Percentiles rank a stretch among this genome's conserved stretches.
phyloP scores from a whole-genome alignment of 2,113 vertebrate species.

The Nycticryphes semicollaris region DNA sequence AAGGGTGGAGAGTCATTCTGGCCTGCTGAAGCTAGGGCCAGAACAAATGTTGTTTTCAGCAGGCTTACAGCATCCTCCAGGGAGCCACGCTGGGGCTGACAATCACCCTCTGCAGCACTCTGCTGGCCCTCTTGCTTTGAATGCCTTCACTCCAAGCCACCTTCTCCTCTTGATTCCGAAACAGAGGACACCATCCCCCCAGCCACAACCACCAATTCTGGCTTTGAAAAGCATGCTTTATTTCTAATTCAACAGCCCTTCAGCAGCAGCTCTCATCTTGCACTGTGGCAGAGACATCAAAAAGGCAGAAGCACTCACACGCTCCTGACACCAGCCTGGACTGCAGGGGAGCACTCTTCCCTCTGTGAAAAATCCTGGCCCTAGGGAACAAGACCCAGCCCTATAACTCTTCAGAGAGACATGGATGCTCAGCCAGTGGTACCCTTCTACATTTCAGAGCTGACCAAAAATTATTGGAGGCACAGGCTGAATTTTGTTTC shows the following conservation, averaged over 20 bases:
- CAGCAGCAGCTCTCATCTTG: not conserved
- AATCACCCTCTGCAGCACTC: not conserved
- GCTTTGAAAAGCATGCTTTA: not conserved
- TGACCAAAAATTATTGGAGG: not conserved
- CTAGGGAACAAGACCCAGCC: not conserved
- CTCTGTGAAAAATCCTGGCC: not conserved
- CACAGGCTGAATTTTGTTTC: not conserved
- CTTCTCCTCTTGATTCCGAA: not conserved
- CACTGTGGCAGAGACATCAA: not conserved
- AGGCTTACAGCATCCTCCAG: rapidly evolving
- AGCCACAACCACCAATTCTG: not conserved
- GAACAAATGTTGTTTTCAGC: not conserved
- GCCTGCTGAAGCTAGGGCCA: not conserved
- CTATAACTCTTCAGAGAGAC: not conserved
- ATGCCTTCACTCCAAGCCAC: rapidly evolving
- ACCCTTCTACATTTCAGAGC: not conserved
- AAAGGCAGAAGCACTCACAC: not conserved
- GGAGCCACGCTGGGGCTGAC: not conserved
- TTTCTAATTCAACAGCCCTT: not conserved
- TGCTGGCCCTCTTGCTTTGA: not conserved
- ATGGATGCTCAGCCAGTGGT: not conserved
- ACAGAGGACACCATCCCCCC: not conserved
- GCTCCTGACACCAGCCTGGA: not conserved
- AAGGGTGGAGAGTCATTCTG: not conserved
- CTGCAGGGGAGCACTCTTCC: not conserved